phyloP scores from a whole-genome alignment of 2,797 vertebrate species.

The Heterohyrax brucei region DNA sequence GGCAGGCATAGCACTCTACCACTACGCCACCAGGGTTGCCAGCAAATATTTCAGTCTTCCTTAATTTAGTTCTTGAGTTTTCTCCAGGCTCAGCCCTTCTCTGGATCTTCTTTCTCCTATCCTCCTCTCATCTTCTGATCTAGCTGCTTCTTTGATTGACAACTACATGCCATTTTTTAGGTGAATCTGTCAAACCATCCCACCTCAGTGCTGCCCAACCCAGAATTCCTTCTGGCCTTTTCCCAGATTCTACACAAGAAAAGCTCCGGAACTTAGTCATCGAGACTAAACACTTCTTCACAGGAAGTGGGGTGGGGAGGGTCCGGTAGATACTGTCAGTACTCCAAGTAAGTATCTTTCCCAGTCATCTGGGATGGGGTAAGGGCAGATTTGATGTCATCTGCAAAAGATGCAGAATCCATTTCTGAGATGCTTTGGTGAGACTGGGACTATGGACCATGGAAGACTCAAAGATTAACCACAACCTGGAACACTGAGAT shows the following conservation, averaged over 20 bases:
- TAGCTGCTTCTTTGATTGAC: not conserved
- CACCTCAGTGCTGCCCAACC: not conserved
- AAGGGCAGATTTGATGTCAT: not conserved
- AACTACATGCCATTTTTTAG: not conserved
- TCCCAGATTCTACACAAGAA: constrained; percentile 23
- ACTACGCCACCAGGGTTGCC: no score
- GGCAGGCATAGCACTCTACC: no score
- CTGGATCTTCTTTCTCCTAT: not conserved
- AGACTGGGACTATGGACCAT: no score
- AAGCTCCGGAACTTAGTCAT: not conserved
- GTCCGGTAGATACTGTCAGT: not conserved
- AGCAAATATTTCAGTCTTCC: not conserved
- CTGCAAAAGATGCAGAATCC: constrained; percentile 9
- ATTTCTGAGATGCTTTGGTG: not conserved
- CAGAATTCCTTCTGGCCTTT: not conserved
- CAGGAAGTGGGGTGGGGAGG: constrained; percentile 60
- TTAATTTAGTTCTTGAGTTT: constrained; percentile 20
- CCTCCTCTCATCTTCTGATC: not conserved
- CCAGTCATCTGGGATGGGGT: constrained; percentile 47
- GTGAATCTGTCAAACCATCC: not conserved
- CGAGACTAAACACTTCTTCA: constrained; percentile 28
- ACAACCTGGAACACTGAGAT: no score
- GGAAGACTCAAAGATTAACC: no score
- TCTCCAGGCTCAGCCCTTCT: not conserved
- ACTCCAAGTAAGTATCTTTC: constrained; percentile 54